A percentile compares a stretch with the other conserved stretches of the same genome.
These are phyloP conservation scores for Heterochromis multidens DNA, from an alignment of 2,113 vertebrate genomes.

Conservation along the genomic window DNA sequence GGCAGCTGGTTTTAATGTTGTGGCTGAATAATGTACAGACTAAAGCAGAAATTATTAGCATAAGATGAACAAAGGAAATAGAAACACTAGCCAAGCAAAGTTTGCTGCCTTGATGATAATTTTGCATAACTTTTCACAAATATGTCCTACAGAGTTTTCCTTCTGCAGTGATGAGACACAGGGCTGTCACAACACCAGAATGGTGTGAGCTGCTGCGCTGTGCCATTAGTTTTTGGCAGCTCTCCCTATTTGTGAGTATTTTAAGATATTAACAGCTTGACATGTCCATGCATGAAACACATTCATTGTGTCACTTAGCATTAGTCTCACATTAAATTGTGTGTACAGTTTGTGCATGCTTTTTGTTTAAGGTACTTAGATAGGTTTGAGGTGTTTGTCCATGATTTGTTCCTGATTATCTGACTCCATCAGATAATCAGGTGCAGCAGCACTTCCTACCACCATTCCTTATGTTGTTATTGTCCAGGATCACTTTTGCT, in stretches of 20 bases:
- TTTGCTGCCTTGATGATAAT: not conserved
- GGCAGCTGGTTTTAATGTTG: not conserved
- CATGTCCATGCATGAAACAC: not conserved
- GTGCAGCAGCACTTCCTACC: too few species aligned
- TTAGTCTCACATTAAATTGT: not conserved
- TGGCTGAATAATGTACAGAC: not conserved
- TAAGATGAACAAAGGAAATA: not conserved
- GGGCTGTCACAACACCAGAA: too few species aligned
- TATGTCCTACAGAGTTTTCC: not conserved
- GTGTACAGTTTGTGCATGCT: not conserved
- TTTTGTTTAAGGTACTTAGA: not conserved
- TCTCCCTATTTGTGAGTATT: too few species aligned
- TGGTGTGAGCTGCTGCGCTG: not conserved
- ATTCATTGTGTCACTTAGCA: not conserved
- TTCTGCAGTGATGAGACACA: not conserved
- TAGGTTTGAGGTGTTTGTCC: fast-evolving
- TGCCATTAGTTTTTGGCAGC: not conserved
- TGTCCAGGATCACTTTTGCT: not conserved
- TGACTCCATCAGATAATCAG: too few species aligned
- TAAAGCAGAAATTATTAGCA: not conserved
- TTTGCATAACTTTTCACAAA: not conserved
- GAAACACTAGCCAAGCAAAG: too few species aligned
- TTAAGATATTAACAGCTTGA: not conserved
- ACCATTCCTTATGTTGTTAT: not conserved
- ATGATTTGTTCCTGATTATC: too few species aligned